Evolutionary conservation across 2,797 vertebrate species (phyloP).

Genomic region (Gallinago solitaria): DNA sequence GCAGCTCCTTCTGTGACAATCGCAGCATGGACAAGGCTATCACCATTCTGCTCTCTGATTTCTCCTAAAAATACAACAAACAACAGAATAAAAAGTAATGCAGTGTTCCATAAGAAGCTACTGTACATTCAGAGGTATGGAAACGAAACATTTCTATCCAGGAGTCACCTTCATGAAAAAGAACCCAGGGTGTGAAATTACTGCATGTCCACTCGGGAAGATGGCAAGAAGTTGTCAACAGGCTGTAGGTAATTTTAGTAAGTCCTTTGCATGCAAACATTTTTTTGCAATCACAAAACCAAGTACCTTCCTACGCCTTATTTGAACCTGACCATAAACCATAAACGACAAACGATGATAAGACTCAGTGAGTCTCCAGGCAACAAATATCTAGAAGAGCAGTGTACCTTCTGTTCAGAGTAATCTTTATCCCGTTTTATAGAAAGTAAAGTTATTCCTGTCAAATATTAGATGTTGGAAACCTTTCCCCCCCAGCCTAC

Average conservation of each 20-base stretch:
- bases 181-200: background rate
- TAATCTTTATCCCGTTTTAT: background rate
- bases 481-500: background rate
- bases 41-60: slow-evolving; percentile 78
- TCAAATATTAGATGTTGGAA: background rate
- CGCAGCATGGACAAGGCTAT: slow-evolving; percentile 85
- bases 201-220: background rate
- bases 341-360: background rate
- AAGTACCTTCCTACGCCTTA: background rate
- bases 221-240: background rate
- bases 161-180: background rate
- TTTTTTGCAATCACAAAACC: background rate
- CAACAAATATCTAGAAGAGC: background rate
- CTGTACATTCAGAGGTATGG: background rate
- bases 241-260: background rate
- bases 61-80: slow-evolving; percentile 81
- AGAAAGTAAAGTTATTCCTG: background rate
- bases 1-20: slow-evolving; percentile 86
- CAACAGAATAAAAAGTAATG: background rate
- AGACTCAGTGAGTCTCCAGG: background rate
- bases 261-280: background rate
- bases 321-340: background rate
- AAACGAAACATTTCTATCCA: background rate
- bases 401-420: background rate
- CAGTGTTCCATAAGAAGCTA: background rate